Conservation (phyloP, 2,113 vertebrate genomes). For the Mobula hypostoma region DNA sequence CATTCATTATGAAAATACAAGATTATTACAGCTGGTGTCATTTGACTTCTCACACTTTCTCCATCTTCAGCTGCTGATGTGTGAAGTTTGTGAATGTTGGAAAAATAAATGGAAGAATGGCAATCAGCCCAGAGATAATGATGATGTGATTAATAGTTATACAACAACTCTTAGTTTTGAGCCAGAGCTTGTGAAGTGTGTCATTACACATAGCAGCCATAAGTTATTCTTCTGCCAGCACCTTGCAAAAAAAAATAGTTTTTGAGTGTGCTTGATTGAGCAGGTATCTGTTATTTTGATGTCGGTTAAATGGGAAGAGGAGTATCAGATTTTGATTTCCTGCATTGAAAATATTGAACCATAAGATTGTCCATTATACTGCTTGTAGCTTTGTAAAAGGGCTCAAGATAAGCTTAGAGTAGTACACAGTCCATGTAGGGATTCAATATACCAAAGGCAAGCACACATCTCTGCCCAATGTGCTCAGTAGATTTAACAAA, state of each 20-base stretch:
- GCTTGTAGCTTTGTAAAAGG: too few relatives aligned
- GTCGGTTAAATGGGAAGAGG: not conserved
- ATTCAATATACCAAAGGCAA: not conserved
- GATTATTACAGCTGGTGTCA: not conserved
- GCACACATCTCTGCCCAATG: not conserved
- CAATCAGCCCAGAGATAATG: not conserved
- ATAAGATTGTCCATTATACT: not conserved
- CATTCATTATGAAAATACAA: slow-evolving; percentile 8
- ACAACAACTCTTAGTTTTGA: not conserved
- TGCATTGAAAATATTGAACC: not conserved
- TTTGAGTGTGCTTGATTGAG: not conserved
- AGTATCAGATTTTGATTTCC: not conserved
- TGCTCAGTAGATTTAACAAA: not conserved
- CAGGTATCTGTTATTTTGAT: not conserved
- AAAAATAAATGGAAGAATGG: not conserved
- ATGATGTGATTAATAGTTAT: not conserved
- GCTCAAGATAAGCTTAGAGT: too few relatives aligned
- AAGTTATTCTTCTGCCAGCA: not conserved
- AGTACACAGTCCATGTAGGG: not conserved
- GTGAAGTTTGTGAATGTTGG: not conserved
- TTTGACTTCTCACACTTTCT: not conserved
- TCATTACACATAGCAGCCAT: not conserved
- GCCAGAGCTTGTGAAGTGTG: not conserved
- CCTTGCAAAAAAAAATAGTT: not conserved
- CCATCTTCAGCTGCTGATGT: not conserved